These are phyloP conservation scores for Myrmecobius fasciatus DNA, from an alignment of 2,113 vertebrate genomes.

Conservation along the genomic window DNA sequence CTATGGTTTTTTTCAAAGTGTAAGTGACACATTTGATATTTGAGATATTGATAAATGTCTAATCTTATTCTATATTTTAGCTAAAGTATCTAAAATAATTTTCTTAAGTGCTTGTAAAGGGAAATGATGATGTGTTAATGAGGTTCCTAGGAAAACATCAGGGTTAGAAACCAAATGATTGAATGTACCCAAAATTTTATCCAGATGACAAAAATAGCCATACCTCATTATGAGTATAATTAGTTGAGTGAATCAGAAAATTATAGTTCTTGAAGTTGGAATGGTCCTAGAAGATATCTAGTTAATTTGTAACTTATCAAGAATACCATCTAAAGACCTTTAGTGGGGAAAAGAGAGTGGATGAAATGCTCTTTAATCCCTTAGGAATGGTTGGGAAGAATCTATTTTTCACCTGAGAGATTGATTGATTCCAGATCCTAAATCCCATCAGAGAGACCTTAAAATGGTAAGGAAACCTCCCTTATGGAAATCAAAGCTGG, in stretches of 20 bases:
- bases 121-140: not conserved
- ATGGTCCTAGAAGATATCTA: not conserved
- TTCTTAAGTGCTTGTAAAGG: not conserved
- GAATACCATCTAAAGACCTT: not conserved
- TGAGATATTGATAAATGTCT: not conserved
- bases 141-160: not conserved
- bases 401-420: no score
- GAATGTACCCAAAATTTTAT: not conserved
- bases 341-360: not conserved
- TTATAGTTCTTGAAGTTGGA: not conserved
- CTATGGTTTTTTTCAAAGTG: not conserved
- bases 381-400: not conserved
- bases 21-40: not conserved
- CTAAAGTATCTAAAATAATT: not conserved
- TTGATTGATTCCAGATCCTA: not conserved
- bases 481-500: not conserved
- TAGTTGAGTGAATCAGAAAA: not conserved
- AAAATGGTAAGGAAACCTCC: not conserved
- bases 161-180: not conserved
- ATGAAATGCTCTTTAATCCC: not conserved
- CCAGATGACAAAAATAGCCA: not conserved
- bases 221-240: not conserved
- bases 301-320: not conserved
- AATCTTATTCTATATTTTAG: not conserved
- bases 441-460: not conserved